Evolutionary conservation across 1,140 invertebrate genomes (phyloP), one percentile per base, ranked within the genome.

Genomic region (Camponotus vicinus): DNA sequence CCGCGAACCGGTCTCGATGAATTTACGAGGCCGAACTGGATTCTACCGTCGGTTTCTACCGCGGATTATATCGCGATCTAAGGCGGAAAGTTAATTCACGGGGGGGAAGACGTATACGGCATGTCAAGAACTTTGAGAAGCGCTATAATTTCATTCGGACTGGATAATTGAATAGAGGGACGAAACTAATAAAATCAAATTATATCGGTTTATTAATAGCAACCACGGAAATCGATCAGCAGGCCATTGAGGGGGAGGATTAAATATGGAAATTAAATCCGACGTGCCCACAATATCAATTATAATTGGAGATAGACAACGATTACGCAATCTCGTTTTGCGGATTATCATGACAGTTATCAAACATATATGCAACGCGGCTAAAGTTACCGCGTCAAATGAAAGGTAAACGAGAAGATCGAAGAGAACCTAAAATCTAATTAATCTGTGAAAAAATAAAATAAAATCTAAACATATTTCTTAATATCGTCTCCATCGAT

Each of bases 241-340:
- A 0, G 21, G 40, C 67, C 21, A 80, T 57, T 40, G 32, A 4
- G 49, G 13, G 52, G 34, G 27, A 59, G 55, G 18, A 34, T 82
- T 73, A 59, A 73, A 71, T 40, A 18, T 71, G 79, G 55, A 49
- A 75, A 83, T 83, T 83, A 55, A 59, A 73, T 83, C n/a, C 40
- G 42, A 45, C n/a, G 40, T n/a, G 27, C 18, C 13, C 55, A 52
- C 49, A 32, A 83, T 69, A 27, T 83, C 18, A 61, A 18, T 83
- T n/a, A 27, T 34, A 73, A 45, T 37, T 45, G 18, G 42, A 63
- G 4, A 15, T 6, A 6, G 69, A 73, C 40, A 34, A n/a, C 67
- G 27, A 61, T 15, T 55, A 18, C 15, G n/a, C 18, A 55, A 70
- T 61, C 8, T 82, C 18, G 27, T 61, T 82, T 73, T 37, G 13